Conservation (phyloP, 2,888 invertebrate species). For the Drosophila phalerata region DNA sequence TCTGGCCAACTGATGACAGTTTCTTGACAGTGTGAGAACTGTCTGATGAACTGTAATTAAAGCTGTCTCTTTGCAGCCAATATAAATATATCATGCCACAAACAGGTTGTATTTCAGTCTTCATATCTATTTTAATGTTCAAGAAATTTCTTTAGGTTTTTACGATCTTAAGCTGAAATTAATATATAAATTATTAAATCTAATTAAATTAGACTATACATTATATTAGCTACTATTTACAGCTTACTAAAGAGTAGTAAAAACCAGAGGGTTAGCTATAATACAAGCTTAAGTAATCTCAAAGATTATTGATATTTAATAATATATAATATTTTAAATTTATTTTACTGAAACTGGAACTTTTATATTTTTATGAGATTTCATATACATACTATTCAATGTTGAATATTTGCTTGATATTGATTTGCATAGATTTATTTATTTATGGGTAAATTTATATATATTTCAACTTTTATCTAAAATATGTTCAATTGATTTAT, state of each 20-base stretch:
- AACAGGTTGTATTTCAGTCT: constrained; percentile 18
- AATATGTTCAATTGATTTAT: constrained; percentile 6
- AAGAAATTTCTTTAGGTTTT: not conserved
- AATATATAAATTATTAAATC: not conserved
- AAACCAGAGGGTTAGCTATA: not conserved
- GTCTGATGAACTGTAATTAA: constrained; percentile 35
- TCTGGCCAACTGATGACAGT: constrained; percentile 26
- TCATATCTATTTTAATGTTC: constrained; percentile 1
- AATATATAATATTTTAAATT: too few species aligned
- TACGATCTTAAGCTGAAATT: not conserved
- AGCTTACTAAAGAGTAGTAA: not conserved
- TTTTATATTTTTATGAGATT: too few species aligned
- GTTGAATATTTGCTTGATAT: not conserved
- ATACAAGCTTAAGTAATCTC: not conserved
- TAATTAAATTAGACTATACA: not conserved
- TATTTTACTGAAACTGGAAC: not conserved
- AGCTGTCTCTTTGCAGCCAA: constrained; percentile 16
- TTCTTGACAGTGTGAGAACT: constrained; percentile 20
- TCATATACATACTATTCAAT: too few species aligned
- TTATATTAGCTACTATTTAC: not conserved
- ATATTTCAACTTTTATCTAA: not conserved
- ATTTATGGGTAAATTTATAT: not conserved
- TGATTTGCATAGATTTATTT: not conserved
- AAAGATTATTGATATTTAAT: too few species aligned
- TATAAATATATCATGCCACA: constrained; percentile 20